Evolutionary conservation across 2,888 invertebrate species (phyloP).

Genomic region (Zeuzera pyrina): DNA sequence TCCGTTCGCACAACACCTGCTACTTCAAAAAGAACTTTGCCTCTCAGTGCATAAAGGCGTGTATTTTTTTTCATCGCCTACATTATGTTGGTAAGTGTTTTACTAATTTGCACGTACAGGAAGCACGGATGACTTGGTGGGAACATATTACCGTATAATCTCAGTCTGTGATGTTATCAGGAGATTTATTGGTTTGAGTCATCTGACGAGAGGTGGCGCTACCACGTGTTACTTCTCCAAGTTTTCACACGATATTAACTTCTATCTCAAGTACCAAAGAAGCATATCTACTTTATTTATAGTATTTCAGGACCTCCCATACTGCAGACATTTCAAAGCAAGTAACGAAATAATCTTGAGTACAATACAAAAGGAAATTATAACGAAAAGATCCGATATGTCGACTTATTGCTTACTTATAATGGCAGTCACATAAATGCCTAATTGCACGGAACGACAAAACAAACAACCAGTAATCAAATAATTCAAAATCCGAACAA

Average conservation of each 20-base stretch:
- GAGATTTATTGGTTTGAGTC: conserved; percentile 70
- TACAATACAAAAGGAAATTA: too few relatives aligned
- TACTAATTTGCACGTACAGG: conserved; percentile 68
- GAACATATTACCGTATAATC: conserved; percentile 66
- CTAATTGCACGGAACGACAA: too few relatives aligned
- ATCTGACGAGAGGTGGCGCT: conserved; percentile 65
- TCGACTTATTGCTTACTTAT: too few relatives aligned
- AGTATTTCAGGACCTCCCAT: too few relatives aligned
- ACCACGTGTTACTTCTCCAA: conserved; percentile 62
- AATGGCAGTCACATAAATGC: too few relatives aligned
- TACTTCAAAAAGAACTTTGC: conserved; percentile 29
- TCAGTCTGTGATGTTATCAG: conserved; percentile 67
- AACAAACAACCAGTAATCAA: too few relatives aligned
- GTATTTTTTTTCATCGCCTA: conserved; percentile 19
- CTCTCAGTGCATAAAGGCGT: conserved; percentile 19
- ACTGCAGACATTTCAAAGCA: too few relatives aligned
- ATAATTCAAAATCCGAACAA: conserved; percentile 20
- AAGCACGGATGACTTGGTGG: conserved; percentile 67
- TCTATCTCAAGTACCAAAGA: too few relatives aligned
- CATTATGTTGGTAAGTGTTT: conserved; percentile 42
- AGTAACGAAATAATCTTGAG: too few relatives aligned
- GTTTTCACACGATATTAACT: too few relatives aligned
- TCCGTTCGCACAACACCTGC: conserved; percentile 13
- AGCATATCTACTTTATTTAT: too few relatives aligned
- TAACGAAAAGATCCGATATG: too few relatives aligned